phyloP scores from a whole-genome alignment of 1,140 invertebrate genomes.

The Drosophila murphyi region DNA sequence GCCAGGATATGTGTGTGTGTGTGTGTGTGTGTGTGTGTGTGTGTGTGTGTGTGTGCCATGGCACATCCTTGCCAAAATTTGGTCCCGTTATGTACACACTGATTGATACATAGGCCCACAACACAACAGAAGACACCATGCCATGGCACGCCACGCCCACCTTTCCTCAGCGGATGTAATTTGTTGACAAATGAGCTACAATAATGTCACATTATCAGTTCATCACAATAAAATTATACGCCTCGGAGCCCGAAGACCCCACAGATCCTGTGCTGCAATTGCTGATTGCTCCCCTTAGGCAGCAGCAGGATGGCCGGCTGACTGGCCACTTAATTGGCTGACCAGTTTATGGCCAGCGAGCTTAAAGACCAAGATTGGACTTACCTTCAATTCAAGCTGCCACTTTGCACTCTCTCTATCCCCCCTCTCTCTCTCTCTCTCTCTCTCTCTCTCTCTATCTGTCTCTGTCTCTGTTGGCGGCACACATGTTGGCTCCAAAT shows the following conservation, averaged over 20 bases:
- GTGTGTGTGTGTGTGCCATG: not conserved
- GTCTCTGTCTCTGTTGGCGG: too few species aligned
- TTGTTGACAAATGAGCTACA: slow-evolving; percentile 82
- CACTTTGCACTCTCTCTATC: too few species aligned
- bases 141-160: slow-evolving; percentile 34
- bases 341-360: slow-evolving; percentile 32
- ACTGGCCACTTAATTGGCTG: slow-evolving; percentile 45
- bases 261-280: slow-evolving; percentile 29
- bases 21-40: too few species aligned
- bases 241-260: slow-evolving; percentile 23
- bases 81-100: slow-evolving; percentile 57
- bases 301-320: not conserved
- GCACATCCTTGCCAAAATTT: slow-evolving; percentile 45
- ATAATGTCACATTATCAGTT: slow-evolving; percentile 83
- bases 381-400: slow-evolving; percentile 14
- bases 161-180: slow-evolving; percentile 61
- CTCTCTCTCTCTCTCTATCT: too few species aligned
- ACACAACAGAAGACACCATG: not conserved
- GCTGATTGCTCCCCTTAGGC: slow-evolving; percentile 29
- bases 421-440: too few species aligned
- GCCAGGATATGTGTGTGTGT: slow-evolving; percentile 2
- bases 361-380: slow-evolving; percentile 3
- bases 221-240: slow-evolving; percentile 82
- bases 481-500: slow-evolving; percentile 8
- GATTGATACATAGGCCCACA: slow-evolving; percentile 68